Evolutionary conservation across 2,113 vertebrate species (phyloP), one percentile per base, ranked within the genome.

Genomic region (Amia ocellicauda): DNA sequence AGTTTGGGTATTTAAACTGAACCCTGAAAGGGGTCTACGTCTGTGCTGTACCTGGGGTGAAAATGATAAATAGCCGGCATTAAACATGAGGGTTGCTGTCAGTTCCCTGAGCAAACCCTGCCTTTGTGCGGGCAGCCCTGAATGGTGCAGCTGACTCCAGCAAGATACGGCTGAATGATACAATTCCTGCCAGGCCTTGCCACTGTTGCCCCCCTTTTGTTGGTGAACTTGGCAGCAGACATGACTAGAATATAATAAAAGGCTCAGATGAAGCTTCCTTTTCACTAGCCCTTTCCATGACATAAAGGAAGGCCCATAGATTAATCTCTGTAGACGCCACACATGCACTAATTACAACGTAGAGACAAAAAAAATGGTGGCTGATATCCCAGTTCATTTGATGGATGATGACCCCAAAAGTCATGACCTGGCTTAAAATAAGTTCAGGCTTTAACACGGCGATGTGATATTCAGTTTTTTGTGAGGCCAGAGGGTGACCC

Each of bases 101-200:
- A 58, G 27, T 52, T 36, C 47, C 56, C 54, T 42, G 26, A 50
- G 54, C 62, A 70, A 60, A 40, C 51, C 53, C 14, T 51, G 60
- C 50, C 59, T 58, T 47, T 70, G 51, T 70, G 69, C 36, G 23
- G 28, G 27, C 7, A 42, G 14, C 29, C 31, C 23, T 70, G 58
- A 70, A 65, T 66, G 61, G 58, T 60, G 56, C 68, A 69, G 68
- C 68, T 64, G 62, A 9, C 63, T 64, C 42, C n/a, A 16, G 19
- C 42, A 55, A 78, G 72, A 78, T 69, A 62, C 74, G 59, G 52
- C 28, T 63, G 58, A 74, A 73, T 78, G 74, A 78, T 80, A 78
- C 76, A 80, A 82, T 78, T 58, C 47, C 67, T 74, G 68, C 76
- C 77, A 72, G 62, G 62, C 55, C 71, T 74, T 76, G 74, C 70